phyloP scores from a whole-genome alignment of 92 coral and sea anemone species.

The Palythoa caribaeorum region DNA sequence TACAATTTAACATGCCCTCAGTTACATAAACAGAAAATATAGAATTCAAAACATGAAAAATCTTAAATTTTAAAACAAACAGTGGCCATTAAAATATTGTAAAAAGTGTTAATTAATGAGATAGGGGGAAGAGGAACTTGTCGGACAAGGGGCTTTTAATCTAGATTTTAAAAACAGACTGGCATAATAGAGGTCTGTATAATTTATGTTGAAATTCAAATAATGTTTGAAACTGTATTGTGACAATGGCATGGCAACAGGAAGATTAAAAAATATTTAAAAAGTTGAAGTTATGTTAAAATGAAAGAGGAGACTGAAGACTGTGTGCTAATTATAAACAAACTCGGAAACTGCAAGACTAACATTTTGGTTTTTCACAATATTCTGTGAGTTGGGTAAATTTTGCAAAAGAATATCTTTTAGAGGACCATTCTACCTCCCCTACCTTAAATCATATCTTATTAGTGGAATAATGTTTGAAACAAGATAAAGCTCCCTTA shows the following conservation, averaged over 20 bases:
- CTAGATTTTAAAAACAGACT: not conserved
- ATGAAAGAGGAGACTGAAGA: not conserved
- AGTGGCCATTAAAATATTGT: not conserved
- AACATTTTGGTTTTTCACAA: not conserved
- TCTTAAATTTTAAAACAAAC: not conserved
- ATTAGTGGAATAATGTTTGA: not conserved
- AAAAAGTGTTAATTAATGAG: not conserved
- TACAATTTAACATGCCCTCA: not conserved
- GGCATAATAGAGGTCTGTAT: not conserved
- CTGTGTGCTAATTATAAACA: not conserved
- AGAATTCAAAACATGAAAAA: not conserved
- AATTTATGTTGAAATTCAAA: not conserved
- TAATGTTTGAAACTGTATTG: not conserved
- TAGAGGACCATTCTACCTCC: not conserved
- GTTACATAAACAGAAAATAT: not conserved
- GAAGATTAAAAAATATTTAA: not conserved
- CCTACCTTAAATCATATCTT: not conserved
- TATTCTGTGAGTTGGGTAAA: not conserved
- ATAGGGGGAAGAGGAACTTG: not conserved
- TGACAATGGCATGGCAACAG: not conserved
- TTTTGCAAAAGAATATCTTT: not conserved
- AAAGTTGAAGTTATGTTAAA: not conserved
- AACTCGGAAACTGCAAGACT: not conserved
- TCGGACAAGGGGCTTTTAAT: not conserved
- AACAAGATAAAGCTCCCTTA: not conserved